Base-by-base conservation (phyloP, 2,113 vertebrate genomes). In the Lepisosteus osseus region DNA sequence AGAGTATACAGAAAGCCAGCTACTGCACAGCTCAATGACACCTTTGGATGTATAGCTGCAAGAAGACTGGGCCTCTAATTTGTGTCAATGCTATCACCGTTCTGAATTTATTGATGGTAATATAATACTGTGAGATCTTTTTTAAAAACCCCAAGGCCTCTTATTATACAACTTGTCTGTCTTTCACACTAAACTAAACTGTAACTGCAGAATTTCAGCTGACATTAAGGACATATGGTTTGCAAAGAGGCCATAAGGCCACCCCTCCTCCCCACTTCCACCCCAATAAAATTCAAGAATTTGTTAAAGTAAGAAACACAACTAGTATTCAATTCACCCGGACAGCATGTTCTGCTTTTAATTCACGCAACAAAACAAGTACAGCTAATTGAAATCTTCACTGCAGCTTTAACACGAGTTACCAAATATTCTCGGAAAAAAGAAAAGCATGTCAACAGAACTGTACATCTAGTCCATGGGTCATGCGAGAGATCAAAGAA, bases 401-500 rank as follows among this genome's bases (percentile, higher is more conserved):
- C 11, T 59, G 56, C 56, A 59, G n/a, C 56, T 59, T 59, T 13
- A 59, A 4, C 56, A 59, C 12, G 11, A n/a, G n/a, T 59, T 12
- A 8, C 7, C n/a, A 59, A 51, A 6, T 51, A 51, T 51, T 9
- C 9, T 2, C 1, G 47, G 1, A 6, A 51, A 2, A 9, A 9
- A 6, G 47, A 9, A 9, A 51, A 9, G 9, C 47, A 0, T 6
- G 9, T 6, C 47, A 2, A 51, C 47, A 51, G 47, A 29, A 29
- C 47, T 6, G 47, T 51, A 5, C 5, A 51, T 51, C 47, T 51
- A 6, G 5, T 9, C 75, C 62, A 42, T 70, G 81, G 79, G 76
- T 82, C 80, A 81, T 71, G 74, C 70, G 76, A 71, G 72, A 86
- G 83, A 77, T 88, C 86, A 89, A 86, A 88, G 87, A 78, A 71